Conservation (phyloP, 1,140 invertebrate genomes). For the Phenacoccus solenopsis region DNA sequence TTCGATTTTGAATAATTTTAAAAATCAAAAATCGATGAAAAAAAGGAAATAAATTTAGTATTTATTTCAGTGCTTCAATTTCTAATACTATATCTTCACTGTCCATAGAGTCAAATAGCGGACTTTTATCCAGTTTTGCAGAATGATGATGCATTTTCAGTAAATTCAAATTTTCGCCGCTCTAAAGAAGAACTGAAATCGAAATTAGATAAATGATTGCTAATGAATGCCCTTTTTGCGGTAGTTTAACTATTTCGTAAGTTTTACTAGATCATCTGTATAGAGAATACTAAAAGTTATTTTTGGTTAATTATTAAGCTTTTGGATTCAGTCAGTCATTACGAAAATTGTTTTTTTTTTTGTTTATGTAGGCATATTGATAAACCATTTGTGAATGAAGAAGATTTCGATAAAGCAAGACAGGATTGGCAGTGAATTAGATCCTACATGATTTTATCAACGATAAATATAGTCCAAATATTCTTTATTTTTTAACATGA, state of each 20-base stretch:
- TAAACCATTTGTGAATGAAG: constrained; percentile 66
- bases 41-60: no score
- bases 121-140: neutral
- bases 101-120: constrained; percentile 49
- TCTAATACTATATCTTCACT: no score
- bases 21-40: no score
- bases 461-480: no score
- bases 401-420: constrained; percentile 66
- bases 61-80: no score
- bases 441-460: no score
- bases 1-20: constrained; percentile 35
- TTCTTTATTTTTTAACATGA: no score
- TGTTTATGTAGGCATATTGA: constrained; percentile 54
- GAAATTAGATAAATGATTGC: constrained; percentile 79
- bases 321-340: neutral
- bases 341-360: constrained; percentile 20
- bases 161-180: constrained; percentile 42
- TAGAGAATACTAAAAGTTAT: no score
- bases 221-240: constrained; percentile 85
- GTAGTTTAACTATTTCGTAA: constrained; percentile 75
- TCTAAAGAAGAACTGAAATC: constrained; percentile 54
- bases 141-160: constrained; percentile 41
- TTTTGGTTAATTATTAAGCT: no score
- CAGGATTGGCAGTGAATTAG: constrained; percentile 73
- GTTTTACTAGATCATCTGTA: no score